Base-by-base conservation (phyloP, 2,113 vertebrate genomes). In the Etia nguti region DNA sequence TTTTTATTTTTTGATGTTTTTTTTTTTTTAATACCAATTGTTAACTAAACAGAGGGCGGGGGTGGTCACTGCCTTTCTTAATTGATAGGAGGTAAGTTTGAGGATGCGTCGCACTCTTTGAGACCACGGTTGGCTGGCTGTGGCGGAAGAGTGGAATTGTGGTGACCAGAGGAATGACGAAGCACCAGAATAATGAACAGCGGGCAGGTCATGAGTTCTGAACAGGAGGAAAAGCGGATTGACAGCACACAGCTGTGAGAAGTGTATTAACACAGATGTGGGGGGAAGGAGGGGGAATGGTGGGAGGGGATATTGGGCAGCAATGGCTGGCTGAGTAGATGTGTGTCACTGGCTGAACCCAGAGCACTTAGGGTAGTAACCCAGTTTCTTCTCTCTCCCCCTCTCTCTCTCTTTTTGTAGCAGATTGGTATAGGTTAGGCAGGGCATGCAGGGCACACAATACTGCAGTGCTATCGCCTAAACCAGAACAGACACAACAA, bases 391-490 rank as follows among this genome's bases (percentile, higher is more conserved):
- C 41, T 82, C 77, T 89, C 65, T n/a, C 59, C 6, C 68, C 41
- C 90, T 60, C 88, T 88, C 89, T 82, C 81, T 73, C 80, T 82
- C 36, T 81, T 73, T 70, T 41, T 80, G 50, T 80, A 88, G 79
- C 26, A 11, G 84, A 79, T 54, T 90, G 90, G 92, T 88, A 81
- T 90, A 92, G 70, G 89, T 81, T 89, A 92, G 93, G 86, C 90
- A 93, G 90, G 88, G 90, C 92, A 91, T 88, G 92, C 89, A 87
- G 89, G 92, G 86, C 87, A 93, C 91, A 93, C 95, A 94, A 94
- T 96, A 89, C 97, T 97, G 97, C 97, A 97, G 93, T 96, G 95
- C 95, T 95, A 96, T 97, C 95, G 94, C 94, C 88, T 82, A 88
- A 94, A 93, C 85, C 87, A 84, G 79, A 91, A 87, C 83, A 90